A percentile compares a stretch with the other conserved stretches of the same genome.
phyloP scores from a whole-genome alignment of 2,113 vertebrate genomes.

The Lycocorax pyrrhopterus region DNA sequence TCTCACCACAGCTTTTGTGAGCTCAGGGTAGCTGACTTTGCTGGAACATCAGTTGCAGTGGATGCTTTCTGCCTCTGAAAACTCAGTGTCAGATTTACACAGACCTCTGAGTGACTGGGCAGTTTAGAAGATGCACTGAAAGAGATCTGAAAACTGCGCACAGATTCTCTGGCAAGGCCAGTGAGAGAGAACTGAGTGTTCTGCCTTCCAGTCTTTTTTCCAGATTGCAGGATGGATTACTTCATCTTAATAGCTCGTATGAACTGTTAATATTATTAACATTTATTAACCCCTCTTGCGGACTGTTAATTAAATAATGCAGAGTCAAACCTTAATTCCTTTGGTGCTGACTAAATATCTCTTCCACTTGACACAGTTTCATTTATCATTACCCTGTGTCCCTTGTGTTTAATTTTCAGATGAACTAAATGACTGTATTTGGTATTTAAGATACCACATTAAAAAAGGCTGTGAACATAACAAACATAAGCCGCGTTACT shows the following conservation, averaged over 20 bases:
- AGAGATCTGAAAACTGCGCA: background rate
- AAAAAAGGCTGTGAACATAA: background rate
- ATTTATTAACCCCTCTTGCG: constrained; percentile 35
- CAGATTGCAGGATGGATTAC: background rate
- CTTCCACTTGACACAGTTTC: constrained; percentile 38
- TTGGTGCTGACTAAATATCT: constrained; percentile 12
- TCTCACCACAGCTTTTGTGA: background rate
- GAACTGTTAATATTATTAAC: constrained; percentile 37
- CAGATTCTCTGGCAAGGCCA: background rate
- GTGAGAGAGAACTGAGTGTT: background rate
- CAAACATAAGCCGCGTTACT: background rate
- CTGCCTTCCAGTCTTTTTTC: background rate
- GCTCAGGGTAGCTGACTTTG: background rate
- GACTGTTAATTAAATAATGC: constrained; percentile 41
- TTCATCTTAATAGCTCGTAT: background rate
- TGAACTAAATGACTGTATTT: background rate
- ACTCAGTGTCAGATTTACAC: background rate
- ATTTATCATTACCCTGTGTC: constrained; percentile 10
- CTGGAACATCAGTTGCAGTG: background rate
- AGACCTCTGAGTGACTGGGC: background rate
- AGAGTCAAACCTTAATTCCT: constrained; percentile 34
- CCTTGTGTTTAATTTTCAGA: constrained; percentile 44
- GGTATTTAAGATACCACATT: background rate
- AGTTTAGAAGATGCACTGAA: background rate
- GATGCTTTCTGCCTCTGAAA: background rate